Percentiles rank a stretch among this genome's conserved stretches.
Conservation (phyloP, 2,113 vertebrate genomes). For the Hemicordylus capensis region DNA sequence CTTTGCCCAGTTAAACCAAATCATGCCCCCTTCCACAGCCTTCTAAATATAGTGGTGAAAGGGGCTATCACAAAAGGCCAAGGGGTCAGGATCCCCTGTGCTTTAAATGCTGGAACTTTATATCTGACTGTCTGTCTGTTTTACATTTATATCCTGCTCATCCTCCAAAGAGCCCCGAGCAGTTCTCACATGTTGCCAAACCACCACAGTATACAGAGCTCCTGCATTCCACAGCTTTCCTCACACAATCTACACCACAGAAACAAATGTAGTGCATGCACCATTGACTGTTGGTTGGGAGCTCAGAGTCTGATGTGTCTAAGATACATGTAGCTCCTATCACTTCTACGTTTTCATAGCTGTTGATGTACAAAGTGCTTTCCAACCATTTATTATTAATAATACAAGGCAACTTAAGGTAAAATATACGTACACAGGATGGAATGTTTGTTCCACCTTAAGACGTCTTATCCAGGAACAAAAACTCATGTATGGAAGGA, state of each 20-base stretch:
- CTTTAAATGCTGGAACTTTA: too few relatives aligned
- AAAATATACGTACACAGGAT: background rate
- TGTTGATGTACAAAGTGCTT: background rate
- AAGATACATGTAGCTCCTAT: background rate
- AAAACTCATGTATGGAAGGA: background rate
- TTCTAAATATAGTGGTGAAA: background rate
- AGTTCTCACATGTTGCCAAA: background rate
- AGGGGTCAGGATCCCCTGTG: background rate
- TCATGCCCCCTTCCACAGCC: too few relatives aligned
- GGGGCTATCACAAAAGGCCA: background rate
- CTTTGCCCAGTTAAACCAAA: background rate
- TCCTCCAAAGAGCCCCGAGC: too few relatives aligned
- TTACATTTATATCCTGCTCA: too few relatives aligned
- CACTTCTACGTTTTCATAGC: background rate
- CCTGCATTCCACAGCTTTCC: background rate
- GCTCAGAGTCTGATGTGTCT: background rate
- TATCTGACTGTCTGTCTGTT: too few relatives aligned
- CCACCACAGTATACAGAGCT: background rate
- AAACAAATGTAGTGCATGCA: background rate
- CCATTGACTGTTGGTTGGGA: background rate
- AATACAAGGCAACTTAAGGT: background rate
- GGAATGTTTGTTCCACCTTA: background rate
- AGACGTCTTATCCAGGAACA: background rate
- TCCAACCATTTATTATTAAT: background rate
- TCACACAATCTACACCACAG: background rate